Base-by-base conservation (phyloP, 2,888 invertebrate species). In the Eristalis intricaria region DNA sequence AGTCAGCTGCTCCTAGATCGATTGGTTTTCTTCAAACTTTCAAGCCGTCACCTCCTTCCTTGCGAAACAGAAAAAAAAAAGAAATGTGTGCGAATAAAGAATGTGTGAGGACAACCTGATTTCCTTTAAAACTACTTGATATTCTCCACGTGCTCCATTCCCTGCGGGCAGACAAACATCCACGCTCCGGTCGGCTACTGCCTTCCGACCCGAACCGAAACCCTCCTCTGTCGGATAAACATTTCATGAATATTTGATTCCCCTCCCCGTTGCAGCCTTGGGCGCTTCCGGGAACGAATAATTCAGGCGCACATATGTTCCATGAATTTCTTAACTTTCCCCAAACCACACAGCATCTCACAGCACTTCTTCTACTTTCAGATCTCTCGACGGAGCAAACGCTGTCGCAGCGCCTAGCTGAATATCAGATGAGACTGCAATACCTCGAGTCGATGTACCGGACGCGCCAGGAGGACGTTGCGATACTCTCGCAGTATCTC, bases 371-470 rank as follows among this genome's bases (percentile, higher is more conserved):
- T 29, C 2, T 50, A 50, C 0, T 87, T 94, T 91, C 94, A 94
- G 96, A 95, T 92, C 91, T 95, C 90, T 94, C 94, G 89, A 94
- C 95, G 86, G 96, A 96, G 91, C 95, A 95, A 89, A 93, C 95
- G 89, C 93, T 96, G 90, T 95, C 96, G 86, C 95, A 95, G 91
- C 94, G 95, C 66, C 93, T 97, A 89, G 96, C 96, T 4, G 96
- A 97, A 90, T 94, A 97, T 90, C 96, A 97, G 90, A 95, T 96
- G 81, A 96, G 96, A 84, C 93, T 97, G 63, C 96, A 96, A 91
- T 96, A 96, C 91, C 93, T 97, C 61, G 96, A 97, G 91, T 95
- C 96, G 22, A 95, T 97, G 94, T 97, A 97, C 92, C 94, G 96
- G 26, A 95, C 95, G 4, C 94, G 96, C 13, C 96, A 96, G 91